These are phyloP conservation scores for Drosophila borealis DNA, from an alignment of 2,888 invertebrate species.

Conservation along the genomic window DNA sequence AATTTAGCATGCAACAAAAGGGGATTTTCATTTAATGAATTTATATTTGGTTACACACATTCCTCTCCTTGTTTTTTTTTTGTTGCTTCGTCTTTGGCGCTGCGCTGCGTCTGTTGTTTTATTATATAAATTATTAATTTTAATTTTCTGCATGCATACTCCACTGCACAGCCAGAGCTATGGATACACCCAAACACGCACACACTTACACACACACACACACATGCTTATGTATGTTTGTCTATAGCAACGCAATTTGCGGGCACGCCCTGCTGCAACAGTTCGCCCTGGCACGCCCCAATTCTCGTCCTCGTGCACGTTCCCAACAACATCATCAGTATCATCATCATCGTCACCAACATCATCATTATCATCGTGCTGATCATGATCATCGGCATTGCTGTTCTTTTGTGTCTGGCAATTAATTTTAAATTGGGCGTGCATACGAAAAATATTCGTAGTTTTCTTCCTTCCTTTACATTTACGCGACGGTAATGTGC, in stretches of 20 bases:
- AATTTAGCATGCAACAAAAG: slow-evolving; percentile 37
- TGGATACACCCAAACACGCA: slow-evolving; percentile 28
- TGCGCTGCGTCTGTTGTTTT: slow-evolving; percentile 51
- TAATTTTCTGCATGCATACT: slow-evolving; percentile 83
- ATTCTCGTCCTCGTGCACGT: slow-evolving; percentile 12
- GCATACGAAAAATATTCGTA: slow-evolving; percentile 79
- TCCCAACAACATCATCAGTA: slow-evolving; percentile 14
- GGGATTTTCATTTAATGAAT: slow-evolving; percentile 56
- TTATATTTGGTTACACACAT: slow-evolving; percentile 24
- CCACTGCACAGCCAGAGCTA: slow-evolving; percentile 60
- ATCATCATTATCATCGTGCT: slow-evolving; percentile 8
- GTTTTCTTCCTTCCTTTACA: slow-evolving; percentile 70
- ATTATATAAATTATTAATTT: slow-evolving; percentile 83
- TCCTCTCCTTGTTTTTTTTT: background rate
- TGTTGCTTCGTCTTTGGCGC: slow-evolving; percentile 13
- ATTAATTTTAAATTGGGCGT: slow-evolving; percentile 84
- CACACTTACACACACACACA: slow-evolving; percentile 24
- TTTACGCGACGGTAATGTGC: slow-evolving; percentile 66
- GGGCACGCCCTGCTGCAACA: slow-evolving; percentile 52
- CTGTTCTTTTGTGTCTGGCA: slow-evolving; percentile 82
- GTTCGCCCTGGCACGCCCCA: slow-evolving; percentile 33
- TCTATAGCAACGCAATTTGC: slow-evolving; percentile 33
- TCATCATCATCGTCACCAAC: slow-evolving; percentile 15
- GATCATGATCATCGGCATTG: slow-evolving; percentile 38
- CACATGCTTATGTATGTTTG: background rate